Percentiles rank a stretch among this genome's conserved stretches.
These are phyloP conservation scores for Magallana gigas DNA, from an alignment of 1,140 invertebrate species.

Conservation along the genomic window DNA sequence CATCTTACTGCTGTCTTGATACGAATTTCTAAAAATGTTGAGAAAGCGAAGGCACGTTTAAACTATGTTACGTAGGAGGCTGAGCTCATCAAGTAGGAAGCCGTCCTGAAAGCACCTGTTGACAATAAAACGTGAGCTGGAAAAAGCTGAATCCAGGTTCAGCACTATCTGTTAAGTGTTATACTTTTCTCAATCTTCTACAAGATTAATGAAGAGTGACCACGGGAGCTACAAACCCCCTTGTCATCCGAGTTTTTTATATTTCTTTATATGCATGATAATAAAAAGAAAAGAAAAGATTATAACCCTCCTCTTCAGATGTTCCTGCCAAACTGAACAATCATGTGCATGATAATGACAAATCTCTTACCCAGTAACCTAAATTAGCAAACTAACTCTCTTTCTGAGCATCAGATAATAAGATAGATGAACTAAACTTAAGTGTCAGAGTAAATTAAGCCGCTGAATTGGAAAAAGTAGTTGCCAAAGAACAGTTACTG, in stretches of 20 bases:
- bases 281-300: too few relatives aligned
- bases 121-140: constrained; percentile 6
- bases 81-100: background rate
- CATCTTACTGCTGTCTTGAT: background rate
- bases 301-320: background rate
- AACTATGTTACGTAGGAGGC: constrained; percentile 36
- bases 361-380: background rate
- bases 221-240: background rate
- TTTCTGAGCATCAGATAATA: background rate
- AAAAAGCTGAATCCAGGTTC: constrained; percentile 13
- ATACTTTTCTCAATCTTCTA: background rate
- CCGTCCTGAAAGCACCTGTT: constrained; percentile 35
- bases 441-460: background rate
- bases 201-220: background rate
- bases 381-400: background rate
- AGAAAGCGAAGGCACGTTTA: constrained; percentile 8
- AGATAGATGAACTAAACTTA: background rate
- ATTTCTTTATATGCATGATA: background rate
- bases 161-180: background rate
- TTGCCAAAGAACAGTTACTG: background rate
- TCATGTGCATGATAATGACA: background rate
- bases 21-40: background rate
- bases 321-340: background rate
- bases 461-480: background rate
- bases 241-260: background rate